Percentiles rank a stretch among this genome's conserved stretches.
phyloP scores from a whole-genome alignment of 2,797 vertebrate genomes.

The Myripristis jacobus region DNA sequence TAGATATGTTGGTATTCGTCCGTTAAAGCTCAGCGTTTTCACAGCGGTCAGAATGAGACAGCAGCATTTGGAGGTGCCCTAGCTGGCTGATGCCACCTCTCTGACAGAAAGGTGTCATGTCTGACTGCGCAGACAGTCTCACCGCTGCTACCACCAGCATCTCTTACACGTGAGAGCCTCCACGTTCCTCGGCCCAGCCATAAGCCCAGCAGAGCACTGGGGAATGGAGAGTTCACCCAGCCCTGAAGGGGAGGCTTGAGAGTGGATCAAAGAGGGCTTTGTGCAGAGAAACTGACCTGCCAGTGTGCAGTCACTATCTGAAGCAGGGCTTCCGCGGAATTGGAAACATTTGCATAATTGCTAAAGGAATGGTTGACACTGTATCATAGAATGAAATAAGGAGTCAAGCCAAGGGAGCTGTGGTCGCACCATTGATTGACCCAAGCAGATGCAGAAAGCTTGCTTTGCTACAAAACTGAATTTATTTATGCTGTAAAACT shows the following conservation, averaged over 20 bases:
- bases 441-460: neutral
- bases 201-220: slow-evolving; percentile 37
- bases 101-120: slow-evolving; percentile 66
- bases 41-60: slow-evolving; percentile 13
- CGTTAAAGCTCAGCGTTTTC: slow-evolving; percentile 15
- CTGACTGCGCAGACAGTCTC: slow-evolving; percentile 57
- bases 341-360: slow-evolving; percentile 51
- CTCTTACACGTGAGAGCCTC: slow-evolving; percentile 44
- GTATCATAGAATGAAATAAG: slow-evolving; percentile 13
- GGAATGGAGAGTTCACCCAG: slow-evolving; percentile 34
- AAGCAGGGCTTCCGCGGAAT: slow-evolving; percentile 35
- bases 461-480: neutral
- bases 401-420: neutral
- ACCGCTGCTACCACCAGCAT: slow-evolving; percentile 33
- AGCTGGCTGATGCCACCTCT: neutral
- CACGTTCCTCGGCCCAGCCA: slow-evolving; percentile 35
- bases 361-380: slow-evolving; percentile 30
- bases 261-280: slow-evolving; percentile 71
- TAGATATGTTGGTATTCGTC: slow-evolving; percentile 2
- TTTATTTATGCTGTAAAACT: neutral
- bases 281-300: slow-evolving; percentile 51
- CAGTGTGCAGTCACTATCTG: slow-evolving; percentile 39
- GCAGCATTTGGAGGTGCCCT: neutral
- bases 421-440: slow-evolving; percentile 1
- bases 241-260: slow-evolving; percentile 52